Evolutionary conservation across 1,140 invertebrate genomes (phyloP), one percentile per base, ranked within the genome.

Genomic region (Agrypnia vestita): DNA sequence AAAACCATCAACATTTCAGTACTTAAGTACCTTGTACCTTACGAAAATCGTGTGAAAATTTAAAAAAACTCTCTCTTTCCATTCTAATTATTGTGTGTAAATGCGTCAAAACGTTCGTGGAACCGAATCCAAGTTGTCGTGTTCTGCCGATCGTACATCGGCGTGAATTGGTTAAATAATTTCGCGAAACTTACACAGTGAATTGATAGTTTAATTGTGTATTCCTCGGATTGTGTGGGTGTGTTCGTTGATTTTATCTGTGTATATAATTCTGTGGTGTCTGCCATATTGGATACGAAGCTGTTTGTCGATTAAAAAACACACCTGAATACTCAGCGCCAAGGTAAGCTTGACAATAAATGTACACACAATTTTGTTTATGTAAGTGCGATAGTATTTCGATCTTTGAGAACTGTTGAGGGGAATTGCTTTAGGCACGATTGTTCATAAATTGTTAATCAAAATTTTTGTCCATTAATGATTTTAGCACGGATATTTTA

Each of bases 211-310:
- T 64, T 43, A n/a, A 25, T 21, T n/a, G 35, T 64, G 35, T 43
- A 25, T 25, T 64, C 61, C 35, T 64, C 25, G 4, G 35, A 11
- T 21, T 64, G 61, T n/a, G 61, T 64, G 61, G 61, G 61, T 13
- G 6, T 8, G 19, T 64, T 9, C 7, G 35, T 64, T 13, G 61
- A 64, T 64, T 55, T 47, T 19, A 72, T 72, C 51, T 72, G 46
- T 15, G 49, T 55, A 55, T 10, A 74, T 74, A 74, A 74, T 74
- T 74, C 35, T 13, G 55, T 25, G 11, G 17, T 53, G 71, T 56
- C 25, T 74, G 49, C 71, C 49, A 25, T 72, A 12, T 51, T 72
- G 55, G 71, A 74, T 53, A 4, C 15, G 35, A 74, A 21, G 49
- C 25, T 51, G 71, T n/a, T 74, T 43, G 71, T 25, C 51, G 71